Evolutionary conservation across 2,113 vertebrate genomes (phyloP).

Genomic region (Myiopsitta monachus): DNA sequence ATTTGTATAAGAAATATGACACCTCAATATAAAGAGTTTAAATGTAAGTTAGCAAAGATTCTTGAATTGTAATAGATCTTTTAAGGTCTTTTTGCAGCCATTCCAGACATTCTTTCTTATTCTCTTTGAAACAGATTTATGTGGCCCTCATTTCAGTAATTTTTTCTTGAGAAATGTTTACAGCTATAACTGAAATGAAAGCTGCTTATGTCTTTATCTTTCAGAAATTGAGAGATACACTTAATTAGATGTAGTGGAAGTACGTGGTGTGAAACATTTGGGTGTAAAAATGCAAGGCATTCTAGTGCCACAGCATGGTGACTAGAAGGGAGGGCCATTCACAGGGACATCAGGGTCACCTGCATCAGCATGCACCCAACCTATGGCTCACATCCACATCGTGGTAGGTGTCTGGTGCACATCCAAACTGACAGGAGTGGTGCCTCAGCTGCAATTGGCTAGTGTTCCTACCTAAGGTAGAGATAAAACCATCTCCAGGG

Average conservation of each 20-base stretch:
- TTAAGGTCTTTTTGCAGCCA: not conserved
- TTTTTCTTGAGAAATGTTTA: not conserved
- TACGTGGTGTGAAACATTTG: not conserved
- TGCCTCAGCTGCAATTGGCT: not conserved
- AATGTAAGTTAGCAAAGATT: not conserved
- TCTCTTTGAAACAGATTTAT: not conserved
- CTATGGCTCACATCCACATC: rapidly evolving
- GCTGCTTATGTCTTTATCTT: not conserved
- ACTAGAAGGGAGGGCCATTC: rapidly evolving
- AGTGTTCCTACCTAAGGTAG: not conserved
- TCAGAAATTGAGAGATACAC: not conserved
- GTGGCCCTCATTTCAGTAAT: not conserved
- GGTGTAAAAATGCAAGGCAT: not conserved
- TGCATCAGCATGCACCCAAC: rapidly evolving
- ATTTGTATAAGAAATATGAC: not conserved
- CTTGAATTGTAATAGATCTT: not conserved
- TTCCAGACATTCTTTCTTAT: not conserved
- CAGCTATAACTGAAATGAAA: not conserved
- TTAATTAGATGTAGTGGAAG: not conserved
- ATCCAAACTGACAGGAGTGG: not conserved
- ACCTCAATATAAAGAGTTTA: not conserved
- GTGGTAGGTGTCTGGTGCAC: rapidly evolving
- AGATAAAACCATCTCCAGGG: too few species aligned
- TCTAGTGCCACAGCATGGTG: rapidly evolving
- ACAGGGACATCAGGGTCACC: rapidly evolving